Evolutionary conservation across 2,113 vertebrate species (phyloP).

Genomic region (Callipepla squamata): DNA sequence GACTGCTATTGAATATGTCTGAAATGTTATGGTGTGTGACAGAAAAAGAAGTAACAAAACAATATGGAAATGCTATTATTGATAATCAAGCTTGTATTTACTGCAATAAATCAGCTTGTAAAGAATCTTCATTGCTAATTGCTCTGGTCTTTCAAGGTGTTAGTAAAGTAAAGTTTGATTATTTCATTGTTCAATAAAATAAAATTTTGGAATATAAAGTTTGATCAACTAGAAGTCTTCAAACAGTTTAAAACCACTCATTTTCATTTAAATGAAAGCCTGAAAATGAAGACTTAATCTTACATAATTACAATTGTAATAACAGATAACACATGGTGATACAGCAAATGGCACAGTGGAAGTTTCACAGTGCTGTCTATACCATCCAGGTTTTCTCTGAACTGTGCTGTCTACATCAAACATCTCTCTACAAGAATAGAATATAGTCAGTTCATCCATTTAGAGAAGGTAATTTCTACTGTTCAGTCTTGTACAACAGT

Average conservation of each 20-base stretch:
- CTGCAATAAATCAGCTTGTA: neutral
- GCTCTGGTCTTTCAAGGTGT: conserved; percentile 2
- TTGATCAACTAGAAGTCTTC: neutral
- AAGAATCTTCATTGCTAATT: conserved; percentile 15
- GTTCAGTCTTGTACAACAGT: neutral
- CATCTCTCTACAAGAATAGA: neutral
- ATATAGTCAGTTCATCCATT: neutral
- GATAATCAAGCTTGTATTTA: neutral
- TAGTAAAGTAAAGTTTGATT: conserved; percentile 38
- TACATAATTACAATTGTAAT: neutral
- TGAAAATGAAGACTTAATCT: neutral
- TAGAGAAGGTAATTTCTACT: neutral
- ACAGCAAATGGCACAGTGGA: neutral
- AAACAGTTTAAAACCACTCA: neutral
- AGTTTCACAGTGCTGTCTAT: neutral
- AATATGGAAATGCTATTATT: neutral
- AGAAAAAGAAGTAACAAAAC: neutral
- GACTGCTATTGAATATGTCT: neutral
- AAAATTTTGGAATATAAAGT: neutral
- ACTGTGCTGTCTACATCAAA: neutral
- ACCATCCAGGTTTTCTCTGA: neutral
- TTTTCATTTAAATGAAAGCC: neutral
- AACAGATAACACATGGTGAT: neutral
- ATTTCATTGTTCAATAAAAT: conserved; percentile 22
- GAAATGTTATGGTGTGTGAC: neutral